Base-by-base conservation (phyloP, 2,888 invertebrate species). In the Nephrotoma guestfalica region DNA sequence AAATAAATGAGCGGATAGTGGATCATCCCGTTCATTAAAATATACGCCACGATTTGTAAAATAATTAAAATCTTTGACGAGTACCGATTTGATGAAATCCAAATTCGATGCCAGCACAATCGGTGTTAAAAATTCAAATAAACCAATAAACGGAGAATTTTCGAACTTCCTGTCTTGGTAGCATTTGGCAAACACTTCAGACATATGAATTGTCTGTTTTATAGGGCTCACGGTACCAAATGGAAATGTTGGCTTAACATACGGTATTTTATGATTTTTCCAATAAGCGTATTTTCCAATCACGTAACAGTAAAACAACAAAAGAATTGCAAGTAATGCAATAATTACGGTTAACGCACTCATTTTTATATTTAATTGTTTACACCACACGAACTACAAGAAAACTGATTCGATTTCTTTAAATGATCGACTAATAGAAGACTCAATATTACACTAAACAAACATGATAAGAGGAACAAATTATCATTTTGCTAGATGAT, bases 11-110 rank as follows among this genome's bases (percentile, higher is more conserved):
- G 86, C 86, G 5, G 86, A 86, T 2, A 92, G 51, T 0, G 92
- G 91, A 88, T 91, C 91, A 40, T 89, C 89, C 7, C 88, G 87
- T 6, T 90, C 90, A 87, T 91, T 90, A 13, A 88, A 86, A 15
- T 88, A 90, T 18, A 90, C 87, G 0, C 90, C 90, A 6, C 91
- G 90, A 88, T 91, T 90, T 4, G 89, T 88, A 87, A 92, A 92
- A 85, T 90, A 89, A 0, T 88, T 86, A 87, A 92, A 92, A 87
- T 92, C 92, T 84, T 89, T 90, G 9, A 91, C 89, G 47, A 92
- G 87, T n/a, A 91, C 88, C 6, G 88, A 43, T 71, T 89, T 89
- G 0, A 91, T 88, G 6, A 91, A 86, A 6, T 92, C 91, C 18
- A 91, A 88, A 57, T 85, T 43, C 18, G 18, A 2, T 5, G 11